Percentiles rank a stretch among this genome's conserved stretches.
Evolutionary conservation across 2,888 invertebrate genomes (phyloP).

Genomic region (Drosophila conformis): DNA sequence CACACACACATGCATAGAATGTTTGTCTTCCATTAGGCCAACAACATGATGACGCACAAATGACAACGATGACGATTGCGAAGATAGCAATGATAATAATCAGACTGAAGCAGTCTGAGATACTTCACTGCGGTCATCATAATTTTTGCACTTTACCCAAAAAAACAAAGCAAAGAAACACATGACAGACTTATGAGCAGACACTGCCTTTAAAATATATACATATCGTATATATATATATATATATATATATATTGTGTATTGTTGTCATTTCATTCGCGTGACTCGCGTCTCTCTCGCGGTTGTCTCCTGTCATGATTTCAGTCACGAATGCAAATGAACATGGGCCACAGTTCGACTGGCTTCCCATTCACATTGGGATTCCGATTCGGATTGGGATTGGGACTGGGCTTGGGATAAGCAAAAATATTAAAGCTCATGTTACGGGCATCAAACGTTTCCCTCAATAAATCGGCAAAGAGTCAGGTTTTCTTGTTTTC

Average conservation of each 20-base stretch:
- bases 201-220: constrained; percentile 32
- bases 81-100: constrained; percentile 24
- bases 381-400: constrained; percentile 6
- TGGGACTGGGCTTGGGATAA: constrained; percentile 2
- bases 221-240: constrained; percentile 1
- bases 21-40: constrained; percentile 77
- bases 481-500: constrained; percentile 21
- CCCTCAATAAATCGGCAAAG: constrained; percentile 40
- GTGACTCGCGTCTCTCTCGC: constrained; percentile 67
- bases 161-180: constrained; percentile 16
- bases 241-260: not conserved
- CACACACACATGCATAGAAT: constrained; percentile 57
- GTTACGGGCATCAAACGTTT: constrained; percentile 72
- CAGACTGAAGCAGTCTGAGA: constrained; percentile 26
- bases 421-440: constrained; percentile 66
- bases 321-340: constrained; percentile 76
- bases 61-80: constrained; percentile 9
- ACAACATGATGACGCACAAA: constrained; percentile 56
- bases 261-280: constrained; percentile 54
- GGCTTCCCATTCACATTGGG: constrained; percentile 1
- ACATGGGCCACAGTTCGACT: constrained; percentile 40
- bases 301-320: constrained; percentile 64
- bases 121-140: constrained; percentile 51
- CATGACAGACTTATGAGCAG: constrained; percentile 61
- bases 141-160: constrained; percentile 22